A percentile compares a stretch with the other conserved stretches of the same genome.
Conservation (phyloP, 2,113 vertebrate genomes). For the Capreolus pygargus region DNA sequence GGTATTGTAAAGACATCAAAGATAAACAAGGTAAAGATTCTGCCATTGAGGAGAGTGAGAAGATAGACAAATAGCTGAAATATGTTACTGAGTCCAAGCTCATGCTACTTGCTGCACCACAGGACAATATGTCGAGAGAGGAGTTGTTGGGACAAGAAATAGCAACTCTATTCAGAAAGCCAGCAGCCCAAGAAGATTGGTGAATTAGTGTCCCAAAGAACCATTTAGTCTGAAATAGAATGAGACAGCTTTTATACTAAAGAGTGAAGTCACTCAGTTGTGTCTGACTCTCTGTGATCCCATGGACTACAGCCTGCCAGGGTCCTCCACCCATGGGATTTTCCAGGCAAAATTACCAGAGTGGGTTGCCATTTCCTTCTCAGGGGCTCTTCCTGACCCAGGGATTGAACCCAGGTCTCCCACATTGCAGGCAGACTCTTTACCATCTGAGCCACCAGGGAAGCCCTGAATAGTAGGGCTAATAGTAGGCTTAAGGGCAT, state of each 20-base stretch:
- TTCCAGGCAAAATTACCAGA: not conserved
- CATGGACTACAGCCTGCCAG: not conserved
- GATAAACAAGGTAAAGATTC: not conserved
- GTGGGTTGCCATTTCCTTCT: not conserved
- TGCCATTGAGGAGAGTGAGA: not conserved
- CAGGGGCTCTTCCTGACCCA: not conserved
- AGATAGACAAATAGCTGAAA: not conserved
- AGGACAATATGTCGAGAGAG: not conserved
- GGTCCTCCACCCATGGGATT: not conserved
- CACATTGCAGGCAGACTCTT: not conserved
- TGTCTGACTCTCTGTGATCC: not conserved
- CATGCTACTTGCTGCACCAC: not conserved
- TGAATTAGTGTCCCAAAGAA: not conserved
- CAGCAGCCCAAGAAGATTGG: not conserved
- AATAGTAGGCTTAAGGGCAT: not conserved
- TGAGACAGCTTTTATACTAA: not conserved
- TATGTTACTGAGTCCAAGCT: not conserved
- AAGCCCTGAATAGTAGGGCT: not conserved
- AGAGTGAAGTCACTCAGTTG: not conserved
- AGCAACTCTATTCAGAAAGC: not conserved
- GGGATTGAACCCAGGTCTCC: not conserved
- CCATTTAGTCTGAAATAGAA: not conserved
- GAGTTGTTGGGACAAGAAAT: not conserved
- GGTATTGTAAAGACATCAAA: not conserved
- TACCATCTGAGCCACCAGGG: not conserved